Conservation (phyloP, 2,888 invertebrate species). For the Magallana nippona region DNA sequence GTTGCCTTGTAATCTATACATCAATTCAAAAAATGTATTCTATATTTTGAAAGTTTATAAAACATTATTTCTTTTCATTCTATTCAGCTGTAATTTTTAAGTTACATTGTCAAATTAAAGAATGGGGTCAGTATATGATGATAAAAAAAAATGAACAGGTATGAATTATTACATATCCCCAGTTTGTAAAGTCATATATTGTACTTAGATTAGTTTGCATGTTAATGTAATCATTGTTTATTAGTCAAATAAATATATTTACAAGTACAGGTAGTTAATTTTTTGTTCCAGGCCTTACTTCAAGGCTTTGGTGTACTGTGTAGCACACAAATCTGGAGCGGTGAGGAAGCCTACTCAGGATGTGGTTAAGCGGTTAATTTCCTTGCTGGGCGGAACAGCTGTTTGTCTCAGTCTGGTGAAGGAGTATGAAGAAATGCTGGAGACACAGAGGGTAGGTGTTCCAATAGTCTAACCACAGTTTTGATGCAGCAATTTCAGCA, state of each 20-base stretch:
- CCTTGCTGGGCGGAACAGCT: slow-evolving; percentile 83
- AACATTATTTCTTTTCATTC: too few relatives aligned
- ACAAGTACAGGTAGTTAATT: too few relatives aligned
- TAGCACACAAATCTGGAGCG: slow-evolving; percentile 84
- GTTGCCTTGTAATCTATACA: too few relatives aligned
- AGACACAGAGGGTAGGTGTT: slow-evolving; percentile 81
- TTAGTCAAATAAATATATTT: not conserved
- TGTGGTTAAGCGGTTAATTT: slow-evolving; percentile 84
- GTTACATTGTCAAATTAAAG: too few relatives aligned
- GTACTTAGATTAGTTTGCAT: not conserved
- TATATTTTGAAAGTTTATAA: too few relatives aligned
- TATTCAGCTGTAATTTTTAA: too few relatives aligned
- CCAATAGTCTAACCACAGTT: not conserved
- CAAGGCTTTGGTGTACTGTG: slow-evolving; percentile 86
- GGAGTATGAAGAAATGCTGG: slow-evolving; percentile 86
- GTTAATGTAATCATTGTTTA: not conserved
- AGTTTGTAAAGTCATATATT: too few relatives aligned
- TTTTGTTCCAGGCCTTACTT: slow-evolving; percentile 83
- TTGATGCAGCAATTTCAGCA: not conserved
- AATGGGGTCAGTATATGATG: too few relatives aligned
- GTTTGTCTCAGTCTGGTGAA: slow-evolving; percentile 85
- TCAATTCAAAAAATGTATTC: too few relatives aligned
- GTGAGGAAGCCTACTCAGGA: slow-evolving; percentile 85
- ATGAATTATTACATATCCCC: too few relatives aligned
- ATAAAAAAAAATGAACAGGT: too few relatives aligned